Conservation (phyloP, 2,888 invertebrate genomes). For the Phorcus lineatus region DNA sequence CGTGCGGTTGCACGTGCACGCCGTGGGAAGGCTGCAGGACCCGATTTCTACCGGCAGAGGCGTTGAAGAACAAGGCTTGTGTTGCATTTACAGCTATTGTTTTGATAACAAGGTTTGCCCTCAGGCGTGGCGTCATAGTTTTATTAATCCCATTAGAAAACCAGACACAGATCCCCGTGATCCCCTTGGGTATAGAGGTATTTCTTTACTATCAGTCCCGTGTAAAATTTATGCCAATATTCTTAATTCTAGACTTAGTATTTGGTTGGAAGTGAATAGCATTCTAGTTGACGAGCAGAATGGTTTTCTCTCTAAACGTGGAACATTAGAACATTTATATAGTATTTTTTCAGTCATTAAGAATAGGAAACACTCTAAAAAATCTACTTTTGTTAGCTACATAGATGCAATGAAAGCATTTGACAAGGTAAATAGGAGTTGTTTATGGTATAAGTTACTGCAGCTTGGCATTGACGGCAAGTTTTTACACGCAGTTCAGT, state of each 20-base stretch:
- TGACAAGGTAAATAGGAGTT: slow-evolving; percentile 32
- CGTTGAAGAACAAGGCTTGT: slow-evolving; percentile 22
- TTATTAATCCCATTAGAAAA: slow-evolving; percentile 19
- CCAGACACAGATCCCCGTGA: slow-evolving; percentile 1
- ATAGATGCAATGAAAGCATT: slow-evolving; percentile 34
- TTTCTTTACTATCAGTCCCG: slow-evolving; percentile 6
- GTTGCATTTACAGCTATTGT: slow-evolving; percentile 1
- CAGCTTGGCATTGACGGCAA: slow-evolving; percentile 27
- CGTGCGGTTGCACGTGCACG: not conserved
- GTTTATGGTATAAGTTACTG: slow-evolving; percentile 25
- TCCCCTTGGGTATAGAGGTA: slow-evolving; percentile 29
- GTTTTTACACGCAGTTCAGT: slow-evolving; percentile 29
- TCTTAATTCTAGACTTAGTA: slow-evolving; percentile 10
- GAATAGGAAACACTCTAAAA: not conserved
- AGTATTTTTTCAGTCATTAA: slow-evolving; percentile 26
- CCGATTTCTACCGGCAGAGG: slow-evolving; percentile 13
- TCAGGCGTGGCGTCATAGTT: slow-evolving; percentile 5
- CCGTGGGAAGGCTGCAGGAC: slow-evolving; percentile 16
- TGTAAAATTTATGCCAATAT: slow-evolving; percentile 12
- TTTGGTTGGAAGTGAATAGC: slow-evolving; percentile 27
- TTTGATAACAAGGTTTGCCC: slow-evolving; percentile 19
- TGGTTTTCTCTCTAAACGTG: slow-evolving; percentile 30
- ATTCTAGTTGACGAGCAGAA: slow-evolving; percentile 34
- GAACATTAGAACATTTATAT: slow-evolving; percentile 32
- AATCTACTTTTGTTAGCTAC: slow-evolving; percentile 29